Evolutionary conservation across 2,797 vertebrate genomes (phyloP).

Genomic region (Megaceryle alcyon): DNA sequence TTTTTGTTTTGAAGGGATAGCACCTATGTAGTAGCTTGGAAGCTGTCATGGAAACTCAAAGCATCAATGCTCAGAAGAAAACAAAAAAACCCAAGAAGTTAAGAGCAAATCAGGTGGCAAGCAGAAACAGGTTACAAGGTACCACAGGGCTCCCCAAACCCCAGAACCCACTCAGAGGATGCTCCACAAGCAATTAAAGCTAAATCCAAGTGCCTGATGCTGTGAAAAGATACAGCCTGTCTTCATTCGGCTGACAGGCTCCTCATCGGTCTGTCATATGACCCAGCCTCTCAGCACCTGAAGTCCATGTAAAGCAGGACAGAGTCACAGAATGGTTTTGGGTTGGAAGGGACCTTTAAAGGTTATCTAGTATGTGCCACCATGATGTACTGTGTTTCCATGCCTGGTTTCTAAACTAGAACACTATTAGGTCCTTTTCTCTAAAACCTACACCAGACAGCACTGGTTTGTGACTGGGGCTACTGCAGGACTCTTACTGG

Average conservation of each 20-base stretch:
- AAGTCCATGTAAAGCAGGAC: not conserved
- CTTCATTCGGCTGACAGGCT: not conserved
- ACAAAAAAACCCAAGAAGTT: not conserved
- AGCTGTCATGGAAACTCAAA: too few species aligned
- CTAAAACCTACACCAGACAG: not conserved
- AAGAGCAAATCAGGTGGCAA: not conserved
- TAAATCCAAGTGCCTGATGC: not conserved
- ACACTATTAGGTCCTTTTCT: not conserved
- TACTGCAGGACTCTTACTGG: not conserved
- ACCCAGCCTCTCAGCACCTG: not conserved
- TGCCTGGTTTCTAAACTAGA: not conserved
- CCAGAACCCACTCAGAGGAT: not conserved
- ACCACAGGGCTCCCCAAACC: not conserved
- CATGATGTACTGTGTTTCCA: rapidly evolving
- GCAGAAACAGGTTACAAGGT: not conserved
- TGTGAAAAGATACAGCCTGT: not conserved
- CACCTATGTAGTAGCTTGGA: too few species aligned
- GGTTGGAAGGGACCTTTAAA: not conserved
- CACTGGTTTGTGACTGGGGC: not conserved
- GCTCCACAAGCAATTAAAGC: not conserved
- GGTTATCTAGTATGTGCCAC: not conserved
- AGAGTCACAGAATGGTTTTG: not conserved
- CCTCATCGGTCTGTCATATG: not conserved
- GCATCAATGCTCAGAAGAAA: not conserved
- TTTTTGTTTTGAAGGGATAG: not conserved